A percentile compares a stretch with the other conserved stretches of the same genome.
phyloP scores from a whole-genome alignment of 1,140 invertebrate species.

The Pinna nobilis region DNA sequence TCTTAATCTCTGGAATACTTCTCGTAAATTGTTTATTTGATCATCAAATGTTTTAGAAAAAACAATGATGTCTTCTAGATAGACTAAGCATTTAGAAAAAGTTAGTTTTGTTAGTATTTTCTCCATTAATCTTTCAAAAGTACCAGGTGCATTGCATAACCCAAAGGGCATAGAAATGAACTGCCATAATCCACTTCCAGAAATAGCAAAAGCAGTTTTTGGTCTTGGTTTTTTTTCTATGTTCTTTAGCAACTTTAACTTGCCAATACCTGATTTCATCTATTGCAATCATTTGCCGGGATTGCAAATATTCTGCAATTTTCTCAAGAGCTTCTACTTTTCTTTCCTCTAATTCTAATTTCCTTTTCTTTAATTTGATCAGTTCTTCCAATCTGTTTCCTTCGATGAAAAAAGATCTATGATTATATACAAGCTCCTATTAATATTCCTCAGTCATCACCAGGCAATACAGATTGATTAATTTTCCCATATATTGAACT shows the following conservation, averaged over 20 bases:
- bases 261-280: constrained; percentile 66
- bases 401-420: no score
- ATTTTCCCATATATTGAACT: no score
- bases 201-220: constrained; percentile 62
- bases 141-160: constrained; percentile 50
- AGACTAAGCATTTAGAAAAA: constrained; percentile 37
- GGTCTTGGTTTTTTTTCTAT: no score
- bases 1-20: constrained; percentile 46
- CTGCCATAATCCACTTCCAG: constrained; percentile 13
- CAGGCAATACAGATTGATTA: no score
- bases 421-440: no score
- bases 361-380: no score
- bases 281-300: no score
- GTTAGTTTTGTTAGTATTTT: constrained; percentile 40
- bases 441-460: no score
- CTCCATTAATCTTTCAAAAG: constrained; percentile 59
- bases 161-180: constrained; percentile 49
- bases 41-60: constrained; percentile 35
- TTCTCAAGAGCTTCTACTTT: no score
- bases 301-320: no score
- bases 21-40: constrained; percentile 28
- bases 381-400: no score
- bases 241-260: constrained; percentile 62
- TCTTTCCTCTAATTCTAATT: no score
- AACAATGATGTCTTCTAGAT: constrained; percentile 57